Conservation (phyloP, 2,888 invertebrate genomes). For the Pegoplata infirma region DNA sequence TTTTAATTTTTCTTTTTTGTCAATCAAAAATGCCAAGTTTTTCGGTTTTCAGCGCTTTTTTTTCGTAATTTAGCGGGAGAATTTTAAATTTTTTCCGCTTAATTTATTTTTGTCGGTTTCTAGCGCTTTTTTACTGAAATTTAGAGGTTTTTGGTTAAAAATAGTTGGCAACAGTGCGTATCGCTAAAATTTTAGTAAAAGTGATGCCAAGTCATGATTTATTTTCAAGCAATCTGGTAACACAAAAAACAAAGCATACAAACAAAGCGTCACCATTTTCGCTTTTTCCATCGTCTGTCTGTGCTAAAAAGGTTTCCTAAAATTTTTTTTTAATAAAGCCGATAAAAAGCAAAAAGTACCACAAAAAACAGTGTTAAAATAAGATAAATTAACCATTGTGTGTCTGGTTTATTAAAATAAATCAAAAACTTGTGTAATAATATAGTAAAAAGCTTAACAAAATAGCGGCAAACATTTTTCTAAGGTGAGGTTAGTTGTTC, state of each 20-base stretch:
- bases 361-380: background rate
- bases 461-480: constrained; percentile 15
- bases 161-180: no score
- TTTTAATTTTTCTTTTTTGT: no score
- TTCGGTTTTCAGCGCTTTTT: no score
- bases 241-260: background rate
- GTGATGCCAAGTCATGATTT: background rate
- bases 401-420: background rate
- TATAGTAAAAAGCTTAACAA: background rate
- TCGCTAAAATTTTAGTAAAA: background rate
- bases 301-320: constrained; percentile 14
- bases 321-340: background rate
- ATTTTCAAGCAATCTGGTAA: background rate
- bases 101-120: no score
- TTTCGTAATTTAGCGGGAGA: no score
- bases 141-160: no score
- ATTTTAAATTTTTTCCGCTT: no score
- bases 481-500: constrained; percentile 36
- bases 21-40: no score
- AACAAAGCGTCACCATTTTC: constrained; percentile 16
- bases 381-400: background rate
- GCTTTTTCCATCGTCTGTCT: constrained; percentile 45
- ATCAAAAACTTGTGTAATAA: background rate
- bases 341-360: background rate
- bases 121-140: no score